phyloP scores from a whole-genome alignment of 2,888 invertebrate genomes.

The Archips crataeganus region DNA sequence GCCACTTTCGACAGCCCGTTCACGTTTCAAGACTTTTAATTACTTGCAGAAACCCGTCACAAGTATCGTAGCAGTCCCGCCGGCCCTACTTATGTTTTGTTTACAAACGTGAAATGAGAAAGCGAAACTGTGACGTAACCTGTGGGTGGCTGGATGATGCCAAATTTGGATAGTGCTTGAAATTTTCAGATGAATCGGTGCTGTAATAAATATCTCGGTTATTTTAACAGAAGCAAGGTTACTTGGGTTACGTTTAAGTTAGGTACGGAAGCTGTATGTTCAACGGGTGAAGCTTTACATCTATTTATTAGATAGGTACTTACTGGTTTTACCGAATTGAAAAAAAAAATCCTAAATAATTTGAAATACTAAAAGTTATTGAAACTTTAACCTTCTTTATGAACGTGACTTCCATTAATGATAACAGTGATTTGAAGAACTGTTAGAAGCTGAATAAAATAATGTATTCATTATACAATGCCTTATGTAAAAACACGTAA shows the following conservation, averaged over 20 bases:
- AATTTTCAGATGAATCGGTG: not conserved
- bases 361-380: not conserved
- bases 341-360: not conserved
- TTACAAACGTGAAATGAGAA: constrained; percentile 44
- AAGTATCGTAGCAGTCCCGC: constrained; percentile 44
- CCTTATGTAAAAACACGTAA: constrained; percentile 56
- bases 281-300: not conserved
- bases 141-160: constrained; percentile 14
- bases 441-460: constrained; percentile 3
- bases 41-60: constrained; percentile 62
- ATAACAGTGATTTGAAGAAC: not conserved
- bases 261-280: not conserved
- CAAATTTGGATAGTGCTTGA: not conserved
- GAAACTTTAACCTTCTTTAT: not conserved
- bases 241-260: too few relatives aligned
- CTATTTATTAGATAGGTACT: too few relatives aligned
- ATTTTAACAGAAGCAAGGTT: not conserved
- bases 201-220: not conserved
- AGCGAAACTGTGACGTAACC: constrained; percentile 37
- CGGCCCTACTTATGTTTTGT: constrained; percentile 45
- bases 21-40: constrained; percentile 76
- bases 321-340: too few relatives aligned
- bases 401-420: constrained; percentile 4
- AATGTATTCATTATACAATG: constrained; percentile 23
- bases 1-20: constrained; percentile 74